Base-by-base conservation (phyloP, 2,888 invertebrate genomes). In the Sclerodermus sp. region DNA sequence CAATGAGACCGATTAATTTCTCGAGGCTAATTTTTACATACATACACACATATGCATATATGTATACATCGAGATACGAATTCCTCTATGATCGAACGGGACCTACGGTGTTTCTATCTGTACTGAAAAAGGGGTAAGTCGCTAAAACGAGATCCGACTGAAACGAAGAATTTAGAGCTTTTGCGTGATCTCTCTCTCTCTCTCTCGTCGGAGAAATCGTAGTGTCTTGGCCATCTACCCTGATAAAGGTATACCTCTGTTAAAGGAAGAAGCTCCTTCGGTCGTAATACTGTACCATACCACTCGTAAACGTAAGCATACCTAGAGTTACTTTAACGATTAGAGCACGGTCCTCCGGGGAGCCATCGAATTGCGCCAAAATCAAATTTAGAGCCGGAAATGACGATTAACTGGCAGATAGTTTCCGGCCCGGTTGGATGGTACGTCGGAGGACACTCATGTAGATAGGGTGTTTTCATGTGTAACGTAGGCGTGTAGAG, bases 391-490 rank as follows among this genome's bases (percentile, higher is more conserved):
- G 50, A 43, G 34, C 9, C 38, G 43, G 49, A 43, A 42, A 45
- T 37, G 36, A 45, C 43, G 29, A 42, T 37, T 41, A 44, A 42
- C 42, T 47, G 49, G 45, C 12, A 37, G 36, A 46, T 40, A 46
- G 43, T 52, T 49, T 48, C 46, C 51, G 42, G 45, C 45, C 30
- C 55, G 59, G 46, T 54, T 49, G 51, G 39, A 48, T 49, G 64
- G 55, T 49, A 49, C 53, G 55, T 53, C 48, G 49, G 51, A 48
- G 53, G 55, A 29, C 52, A 45, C 61, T 59, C 57, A 54, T 77
- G 76, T 77, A 77, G 77, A 77, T 77, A 77, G 73, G 70, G 68
- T 75, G 76, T 77, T 77, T 76, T 75, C 73, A 74, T 77, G 77
- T 77, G 71, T 77, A 75, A 75, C 64, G 67, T 75, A 74, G 70